A percentile compares a stretch with the other conserved stretches of the same genome.
Conservation (phyloP, 2,888 invertebrate genomes). For the Himalopsyche anomala region DNA sequence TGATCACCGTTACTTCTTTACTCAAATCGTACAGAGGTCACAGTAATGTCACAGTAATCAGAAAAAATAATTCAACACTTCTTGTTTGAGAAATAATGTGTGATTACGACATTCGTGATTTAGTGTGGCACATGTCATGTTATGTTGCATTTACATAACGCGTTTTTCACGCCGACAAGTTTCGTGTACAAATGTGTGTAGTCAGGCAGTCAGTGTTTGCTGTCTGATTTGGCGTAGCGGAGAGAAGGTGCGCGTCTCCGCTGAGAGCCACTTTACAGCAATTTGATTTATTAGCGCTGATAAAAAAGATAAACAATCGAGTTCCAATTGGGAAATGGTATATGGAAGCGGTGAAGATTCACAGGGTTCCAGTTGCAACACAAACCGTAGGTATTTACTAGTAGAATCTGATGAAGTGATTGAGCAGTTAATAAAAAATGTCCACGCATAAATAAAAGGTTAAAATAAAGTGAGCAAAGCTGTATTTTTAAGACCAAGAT, state of each 20-base stretch:
- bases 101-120: constrained; percentile 34
- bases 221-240: background rate
- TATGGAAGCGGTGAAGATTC: background rate
- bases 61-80: background rate
- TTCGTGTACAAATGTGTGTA: background rate
- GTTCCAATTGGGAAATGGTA: constrained; percentile 10
- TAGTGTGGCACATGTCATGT: constrained; percentile 31
- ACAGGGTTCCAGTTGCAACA: background rate
- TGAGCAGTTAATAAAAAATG: too few species aligned
- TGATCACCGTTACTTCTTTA: too few species aligned
- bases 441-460: too few species aligned
- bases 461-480: too few species aligned
- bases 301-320: constrained; percentile 41
- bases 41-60: constrained; percentile 1
- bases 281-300: constrained; percentile 36
- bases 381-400: too few species aligned
- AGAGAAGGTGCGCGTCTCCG: constrained; percentile 11
- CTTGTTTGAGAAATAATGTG: background rate
- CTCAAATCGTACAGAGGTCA: background rate
- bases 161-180: constrained; percentile 1
- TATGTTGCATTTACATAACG: constrained; percentile 35
- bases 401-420: too few species aligned
- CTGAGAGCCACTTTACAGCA: constrained; percentile 26
- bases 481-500: too few species aligned
- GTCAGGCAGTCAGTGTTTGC: background rate